These are phyloP conservation scores for Alsophila aescularia DNA, from an alignment of 2,888 invertebrate genomes.

Conservation along the genomic window DNA sequence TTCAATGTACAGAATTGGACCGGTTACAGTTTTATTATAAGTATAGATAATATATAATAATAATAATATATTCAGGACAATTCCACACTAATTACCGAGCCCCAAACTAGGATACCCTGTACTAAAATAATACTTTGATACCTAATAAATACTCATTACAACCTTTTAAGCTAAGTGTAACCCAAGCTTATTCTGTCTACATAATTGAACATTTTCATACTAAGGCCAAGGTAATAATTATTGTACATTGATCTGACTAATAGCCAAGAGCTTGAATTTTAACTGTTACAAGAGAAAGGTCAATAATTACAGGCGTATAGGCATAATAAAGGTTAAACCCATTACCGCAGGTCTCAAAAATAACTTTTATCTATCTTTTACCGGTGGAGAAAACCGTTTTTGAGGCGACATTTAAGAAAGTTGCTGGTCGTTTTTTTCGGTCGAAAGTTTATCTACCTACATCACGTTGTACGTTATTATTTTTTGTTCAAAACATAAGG, in stretches of 20 bases:
- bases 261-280: constrained; percentile 20
- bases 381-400: not conserved
- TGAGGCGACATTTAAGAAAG: constrained; percentile 14
- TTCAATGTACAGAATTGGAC: too few species aligned
- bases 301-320: constrained; percentile 19
- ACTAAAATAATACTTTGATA: too few species aligned
- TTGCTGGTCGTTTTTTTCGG: not conserved
- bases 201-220: constrained; percentile 20
- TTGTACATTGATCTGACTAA: constrained; percentile 17
- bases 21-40: too few species aligned
- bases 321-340: constrained; percentile 20
- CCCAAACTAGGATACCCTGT: too few species aligned
- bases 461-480: too few species aligned
- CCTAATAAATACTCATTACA: too few species aligned
- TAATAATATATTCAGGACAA: too few species aligned
- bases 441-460: too few species aligned
- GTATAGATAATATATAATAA: too few species aligned
- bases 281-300: constrained; percentile 26
- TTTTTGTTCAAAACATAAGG: too few species aligned
- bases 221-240: constrained; percentile 25
- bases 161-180: too few species aligned
- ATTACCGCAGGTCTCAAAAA: constrained; percentile 12
- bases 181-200: constrained; percentile 1
- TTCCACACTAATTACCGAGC: too few species aligned
- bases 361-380: constrained; percentile 8